Conservation (phyloP, 2,113 vertebrate species). For the Octodon degus region DNA sequence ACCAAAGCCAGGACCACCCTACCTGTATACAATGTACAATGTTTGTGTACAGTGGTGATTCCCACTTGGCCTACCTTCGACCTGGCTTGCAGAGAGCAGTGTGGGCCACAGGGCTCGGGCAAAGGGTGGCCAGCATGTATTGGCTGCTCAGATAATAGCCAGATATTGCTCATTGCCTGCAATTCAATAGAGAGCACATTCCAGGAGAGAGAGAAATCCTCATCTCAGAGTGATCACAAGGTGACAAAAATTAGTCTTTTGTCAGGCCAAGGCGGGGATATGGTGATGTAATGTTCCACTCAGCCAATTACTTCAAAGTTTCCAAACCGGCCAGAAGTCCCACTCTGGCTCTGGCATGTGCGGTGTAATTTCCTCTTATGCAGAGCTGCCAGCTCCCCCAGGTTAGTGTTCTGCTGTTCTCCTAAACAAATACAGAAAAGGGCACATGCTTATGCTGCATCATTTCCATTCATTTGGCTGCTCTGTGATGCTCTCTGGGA, state of each 20-base stretch:
- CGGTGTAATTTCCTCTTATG: not conserved
- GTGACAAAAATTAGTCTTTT: not conserved
- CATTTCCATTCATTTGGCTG: too few relatives aligned
- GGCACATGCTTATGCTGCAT: not conserved
- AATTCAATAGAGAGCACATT: not conserved
- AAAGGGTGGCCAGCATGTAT: fast-evolving
- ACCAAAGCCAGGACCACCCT: not conserved
- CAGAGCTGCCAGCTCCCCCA: not conserved
- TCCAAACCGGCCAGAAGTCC: not conserved
- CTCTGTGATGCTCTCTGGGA: not conserved
- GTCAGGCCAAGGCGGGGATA: not conserved
- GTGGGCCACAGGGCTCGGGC: not conserved
- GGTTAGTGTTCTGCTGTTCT: not conserved
- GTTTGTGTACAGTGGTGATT: not conserved
- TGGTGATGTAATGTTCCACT: not conserved
- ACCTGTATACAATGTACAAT: too few relatives aligned
- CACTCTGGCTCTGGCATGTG: not conserved
- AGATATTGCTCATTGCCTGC: not conserved
- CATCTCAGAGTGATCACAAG: not conserved
- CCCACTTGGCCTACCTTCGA: not conserved
- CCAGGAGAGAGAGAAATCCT: not conserved
- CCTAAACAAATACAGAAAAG: not conserved
- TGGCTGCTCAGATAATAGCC: not conserved
- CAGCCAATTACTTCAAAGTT: not conserved
- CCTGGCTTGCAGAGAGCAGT: not conserved